Evolutionary conservation across 2,888 invertebrate genomes (phyloP), one percentile per base, ranked within the genome.

Genomic region (Ephialtes manifestator): DNA sequence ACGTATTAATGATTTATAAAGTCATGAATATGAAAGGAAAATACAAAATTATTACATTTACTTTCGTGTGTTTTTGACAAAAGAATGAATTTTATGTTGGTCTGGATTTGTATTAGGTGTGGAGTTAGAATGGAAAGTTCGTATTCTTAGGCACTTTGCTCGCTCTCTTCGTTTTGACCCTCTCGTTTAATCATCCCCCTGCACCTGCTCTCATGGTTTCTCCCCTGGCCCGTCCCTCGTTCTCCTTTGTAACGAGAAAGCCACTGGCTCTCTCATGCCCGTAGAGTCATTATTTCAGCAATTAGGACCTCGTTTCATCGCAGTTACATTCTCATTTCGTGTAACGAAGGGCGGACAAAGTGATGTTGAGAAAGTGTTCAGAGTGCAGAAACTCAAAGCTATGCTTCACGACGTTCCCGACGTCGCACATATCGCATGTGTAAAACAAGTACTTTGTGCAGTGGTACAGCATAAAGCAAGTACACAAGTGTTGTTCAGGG

Each of bases 231-330:
- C 28, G 15, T 18, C n/a, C 28, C 28, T 60, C 55, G 31, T 28
- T 67, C 46, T 35, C 63, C 89, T 89, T 77, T 78, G 13, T 67
- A 51, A 51, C 65, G 67, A 81, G 53, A 11, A n/a, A 60, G 80
- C 78, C 71, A 53, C 60, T 83, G 74, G 82, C 86, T 86, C 80
- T 71, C 72, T 72, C 83, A 60, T 65, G 76, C 67, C 65, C 80
- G 78, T 82, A 35, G n/a, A 74, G 81, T 83, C 83, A 87, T 90
- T 89, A 88, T 88, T 89, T 86, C 84, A 87, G 85, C 86, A 89
- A 90, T 90, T 89, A 89, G 31, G 24, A 65, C 86, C 71, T 81
- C 87, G 84, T 76, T 88, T 81, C 88, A 43, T 28, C 15, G 46
- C 74, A n/a, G 10, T 81, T 53, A 48, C 46, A 28, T 84, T 39